phyloP scores from a whole-genome alignment of 2,888 invertebrate genomes.

The Stenodera caucasica region DNA sequence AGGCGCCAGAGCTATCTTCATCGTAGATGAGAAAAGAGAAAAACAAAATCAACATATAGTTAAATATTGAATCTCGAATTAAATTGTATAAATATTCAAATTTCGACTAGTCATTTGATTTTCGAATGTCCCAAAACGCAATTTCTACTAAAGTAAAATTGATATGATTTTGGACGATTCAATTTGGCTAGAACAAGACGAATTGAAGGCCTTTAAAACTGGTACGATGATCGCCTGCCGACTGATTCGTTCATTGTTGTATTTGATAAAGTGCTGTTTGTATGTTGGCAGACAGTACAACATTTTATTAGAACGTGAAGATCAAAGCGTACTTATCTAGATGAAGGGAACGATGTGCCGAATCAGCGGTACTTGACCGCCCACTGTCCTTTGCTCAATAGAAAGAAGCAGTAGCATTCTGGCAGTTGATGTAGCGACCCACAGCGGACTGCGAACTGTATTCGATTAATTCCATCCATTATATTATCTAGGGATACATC shows the following conservation, averaged over 20 bases:
- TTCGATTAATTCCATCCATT: constrained; percentile 48
- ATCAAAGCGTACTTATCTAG: not conserved
- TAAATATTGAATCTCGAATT: constrained; percentile 36
- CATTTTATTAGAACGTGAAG: not conserved
- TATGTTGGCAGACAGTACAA: not conserved
- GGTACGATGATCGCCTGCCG: not conserved
- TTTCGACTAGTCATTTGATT: constrained; percentile 39
- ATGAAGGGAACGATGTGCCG: constrained; percentile 20
- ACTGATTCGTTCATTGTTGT: not conserved
- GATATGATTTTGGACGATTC: too few species aligned
- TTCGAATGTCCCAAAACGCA: too few species aligned
- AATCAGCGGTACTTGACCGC: constrained; percentile 28
- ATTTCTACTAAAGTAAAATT: too few species aligned
- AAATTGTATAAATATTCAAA: constrained; percentile 43
- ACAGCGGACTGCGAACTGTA: constrained; percentile 51
- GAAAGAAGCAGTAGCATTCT: constrained; percentile 25
- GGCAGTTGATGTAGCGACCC: constrained; percentile 49
- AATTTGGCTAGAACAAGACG: too few species aligned
- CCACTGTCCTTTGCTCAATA: constrained; percentile 22
- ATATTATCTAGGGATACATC: constrained; percentile 7
- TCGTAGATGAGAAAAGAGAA: constrained; percentile 22
- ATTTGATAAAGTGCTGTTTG: not conserved
- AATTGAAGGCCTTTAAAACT: too few species aligned
- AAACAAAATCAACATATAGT: constrained; percentile 35
- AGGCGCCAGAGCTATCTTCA: constrained; percentile 48